phyloP scores from a whole-genome alignment of 2,888 invertebrate species.

The Hypercompe scribonia region DNA sequence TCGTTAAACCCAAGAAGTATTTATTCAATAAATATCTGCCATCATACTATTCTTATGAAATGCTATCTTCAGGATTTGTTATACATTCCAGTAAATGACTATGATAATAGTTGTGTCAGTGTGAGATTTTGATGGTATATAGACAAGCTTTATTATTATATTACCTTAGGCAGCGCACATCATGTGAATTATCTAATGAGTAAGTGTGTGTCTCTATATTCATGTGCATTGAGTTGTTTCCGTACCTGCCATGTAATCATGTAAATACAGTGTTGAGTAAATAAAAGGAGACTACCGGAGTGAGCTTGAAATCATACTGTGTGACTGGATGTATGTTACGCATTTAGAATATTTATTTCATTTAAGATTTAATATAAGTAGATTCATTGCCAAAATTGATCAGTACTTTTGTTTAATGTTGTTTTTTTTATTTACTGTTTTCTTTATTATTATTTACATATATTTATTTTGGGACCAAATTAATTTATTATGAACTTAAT shows the following conservation, averaged over 20 bases:
- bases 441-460: constrained; percentile 80
- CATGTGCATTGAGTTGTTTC: constrained; percentile 71
- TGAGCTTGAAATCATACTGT: constrained; percentile 69
- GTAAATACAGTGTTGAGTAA: constrained; percentile 75
- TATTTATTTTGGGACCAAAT: constrained; percentile 87
- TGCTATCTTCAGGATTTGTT: constrained; percentile 63
- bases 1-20: constrained; percentile 63
- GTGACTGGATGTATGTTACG: constrained; percentile 74
- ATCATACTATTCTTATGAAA: constrained; percentile 65
- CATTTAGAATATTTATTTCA: constrained; percentile 82
- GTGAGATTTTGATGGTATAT: constrained; percentile 72
- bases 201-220: constrained; percentile 73
- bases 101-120: constrained; percentile 72
- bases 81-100: constrained; percentile 79
- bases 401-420: constrained; percentile 81
- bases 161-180: constrained; percentile 74
- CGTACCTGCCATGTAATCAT: constrained; percentile 59
- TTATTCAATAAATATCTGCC: constrained; percentile 59
- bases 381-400: constrained; percentile 85
- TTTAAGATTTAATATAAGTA: constrained; percentile 81
- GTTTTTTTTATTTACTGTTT: constrained; percentile 78
- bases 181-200: constrained; percentile 67
- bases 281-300: constrained; percentile 59
- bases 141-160: constrained; percentile 75
- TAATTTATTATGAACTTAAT: constrained; percentile 85